Evolutionary conservation across 2,888 invertebrate genomes (phyloP), one percentile per base, ranked within the genome.

Genomic region (Lissonota sp.): DNA sequence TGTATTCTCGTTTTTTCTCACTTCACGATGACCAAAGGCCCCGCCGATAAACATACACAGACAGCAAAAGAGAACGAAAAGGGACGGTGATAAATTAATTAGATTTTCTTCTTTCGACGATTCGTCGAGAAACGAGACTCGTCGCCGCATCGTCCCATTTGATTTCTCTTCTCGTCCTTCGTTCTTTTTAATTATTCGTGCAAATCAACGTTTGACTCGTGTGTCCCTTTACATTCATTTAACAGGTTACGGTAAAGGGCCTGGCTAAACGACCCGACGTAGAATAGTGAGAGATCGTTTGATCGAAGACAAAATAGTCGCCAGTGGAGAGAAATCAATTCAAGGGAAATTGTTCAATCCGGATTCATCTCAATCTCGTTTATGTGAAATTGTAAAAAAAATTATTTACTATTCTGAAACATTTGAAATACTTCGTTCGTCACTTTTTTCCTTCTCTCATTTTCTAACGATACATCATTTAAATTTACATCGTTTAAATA

Each of bases 151-250:
- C 66, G 82, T 66, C 78, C 84, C 83, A 79, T 71, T 77, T 81
- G 83, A 86, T 86, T 26, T 87, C 84, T 76, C 87, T 87, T 87
- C 26, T 86, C 84, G 86, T 85, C 86, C 84, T 82, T 84, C 85
- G 14, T 60, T 58, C 80, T 86, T 87, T 88, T 86, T 88, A 86
- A 88, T 88, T 86, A 88, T 87, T 86, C 79, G 84, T 63, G 67
- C 82, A 85, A 85, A 85, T 85, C 67, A 72, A 58, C 57, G 72
- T 67, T 79, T 80, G 64, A 84, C 75, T 75, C 82, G 71, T 60
- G 62, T 66, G 58, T 63, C 49, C 58, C 74, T 26, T 16, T 6
- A n/a, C 40, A 40, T 12, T 46, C 40, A 10, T 39, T 26, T 37
- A n/a, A 51, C 60, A 16, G 40, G 39, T 49, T 58, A 44, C 49